Evolutionary conservation across 2,888 invertebrate genomes (phyloP).

Genomic region (Euplagia quadripunctaria): DNA sequence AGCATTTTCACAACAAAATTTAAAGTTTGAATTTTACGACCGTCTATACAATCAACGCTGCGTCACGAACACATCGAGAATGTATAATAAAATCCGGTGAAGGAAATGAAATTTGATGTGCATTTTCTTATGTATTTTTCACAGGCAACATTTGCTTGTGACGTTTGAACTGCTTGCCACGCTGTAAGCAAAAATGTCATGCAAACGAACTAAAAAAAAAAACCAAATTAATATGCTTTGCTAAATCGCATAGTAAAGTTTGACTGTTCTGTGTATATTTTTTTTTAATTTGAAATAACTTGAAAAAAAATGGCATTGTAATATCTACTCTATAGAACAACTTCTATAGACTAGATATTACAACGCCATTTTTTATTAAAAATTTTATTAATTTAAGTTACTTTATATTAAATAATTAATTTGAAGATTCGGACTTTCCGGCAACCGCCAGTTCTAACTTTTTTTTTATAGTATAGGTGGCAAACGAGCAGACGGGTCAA

Average conservation of each 20-base stretch:
- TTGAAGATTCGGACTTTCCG: too few relatives aligned
- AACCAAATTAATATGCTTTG: conserved; percentile 49
- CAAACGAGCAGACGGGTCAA: too few relatives aligned
- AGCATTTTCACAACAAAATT: conserved; percentile 50
- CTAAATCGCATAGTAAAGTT: conserved; percentile 45
- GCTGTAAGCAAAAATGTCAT: conserved; percentile 60
- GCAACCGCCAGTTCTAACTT: too few relatives aligned
- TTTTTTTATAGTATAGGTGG: too few relatives aligned
- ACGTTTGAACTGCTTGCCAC: conserved; percentile 59
- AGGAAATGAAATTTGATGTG: conserved; percentile 73
- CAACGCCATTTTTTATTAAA: too few relatives aligned
- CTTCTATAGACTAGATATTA: too few relatives aligned
- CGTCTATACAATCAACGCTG: conserved; percentile 70
- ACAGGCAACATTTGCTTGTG: conserved; percentile 68
- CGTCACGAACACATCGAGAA: conserved; percentile 72
- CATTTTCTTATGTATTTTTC: conserved; percentile 70
- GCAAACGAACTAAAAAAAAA: conserved; percentile 34
- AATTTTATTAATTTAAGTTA: too few relatives aligned
- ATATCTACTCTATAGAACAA: too few relatives aligned
- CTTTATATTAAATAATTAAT: too few relatives aligned
- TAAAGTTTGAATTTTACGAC: conserved; percentile 63
- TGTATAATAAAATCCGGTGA: conserved; percentile 72
- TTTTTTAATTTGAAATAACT: conserved; percentile 40
- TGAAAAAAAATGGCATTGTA: not conserved
- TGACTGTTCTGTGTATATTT: conserved; percentile 39